Base-by-base conservation (phyloP, 1,140 invertebrate species). In the Thaumetopoea pityocampa region DNA sequence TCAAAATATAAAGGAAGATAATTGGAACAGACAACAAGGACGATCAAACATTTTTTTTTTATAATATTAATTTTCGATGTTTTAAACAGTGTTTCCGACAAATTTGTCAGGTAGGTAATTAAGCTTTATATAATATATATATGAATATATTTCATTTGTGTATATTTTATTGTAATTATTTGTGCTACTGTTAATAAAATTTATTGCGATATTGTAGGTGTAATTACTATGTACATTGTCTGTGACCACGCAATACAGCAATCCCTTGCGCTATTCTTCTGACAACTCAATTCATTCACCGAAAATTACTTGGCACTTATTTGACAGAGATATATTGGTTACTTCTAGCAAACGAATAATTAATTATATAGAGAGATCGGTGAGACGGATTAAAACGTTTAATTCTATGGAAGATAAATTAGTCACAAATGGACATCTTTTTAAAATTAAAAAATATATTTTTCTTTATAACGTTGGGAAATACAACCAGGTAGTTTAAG, bases 1-100 rank as follows among this genome's bases (percentile, higher is more conserved):
- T 76, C 66, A 64, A 82, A 78, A 68, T 79, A 63, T 66, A 79
- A 82, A 71, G 68, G 68, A 63, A 77, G 72, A 68, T 74, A 77
- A 53, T 46, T 52, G 42, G 18, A 19, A 44, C 26, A 26, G 41
- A 45, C 27, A 19, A 23, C 38, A 18, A 10, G 24, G 28, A 32
- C 8, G 24, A 28, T 34, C 36, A 23, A 6, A 17, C 9, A 12
- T 29, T n/a, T n/a, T n/a, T 30, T 41, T 41, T 32, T 16, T 32
- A 15, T 5, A 41, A 28, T 12, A 20, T 41, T 32, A 41, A 8
- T 41, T 41, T 29, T 41, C 17, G 37, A 41, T 30, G 32, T 41
- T 41, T 58, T 47, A 57, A 46, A 26, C 32, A 50, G 45, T 35
- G 42, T 49, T 44, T 37, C 11, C 20, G 44, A 28, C 42, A 69